These are phyloP conservation scores for Lycocorax pyrrhopterus DNA, from an alignment of 2,113 vertebrate species.

Conservation along the genomic window DNA sequence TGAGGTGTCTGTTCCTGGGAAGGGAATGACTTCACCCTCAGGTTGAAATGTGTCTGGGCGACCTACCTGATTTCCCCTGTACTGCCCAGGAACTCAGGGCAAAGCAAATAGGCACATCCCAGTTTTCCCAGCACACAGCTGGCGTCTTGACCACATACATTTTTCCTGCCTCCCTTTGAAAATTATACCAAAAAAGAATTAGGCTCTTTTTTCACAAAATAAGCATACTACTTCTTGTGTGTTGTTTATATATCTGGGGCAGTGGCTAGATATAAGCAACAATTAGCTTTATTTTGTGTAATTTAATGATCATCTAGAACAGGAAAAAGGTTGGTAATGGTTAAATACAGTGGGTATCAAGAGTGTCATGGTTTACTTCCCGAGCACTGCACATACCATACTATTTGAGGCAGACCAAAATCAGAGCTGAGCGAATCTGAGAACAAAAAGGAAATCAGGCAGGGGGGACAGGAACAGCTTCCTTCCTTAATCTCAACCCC, in stretches of 20 bases:
- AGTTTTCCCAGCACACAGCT: neutral
- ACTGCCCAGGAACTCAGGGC: neutral
- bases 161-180: neutral
- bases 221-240: neutral
- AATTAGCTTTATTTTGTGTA: neutral
- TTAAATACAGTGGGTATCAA: neutral
- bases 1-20: neutral
- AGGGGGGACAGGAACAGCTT: neutral
- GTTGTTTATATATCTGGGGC: neutral
- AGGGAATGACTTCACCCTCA: neutral
- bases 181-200: neutral
- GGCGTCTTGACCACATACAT: neutral
- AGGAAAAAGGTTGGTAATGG: neutral
- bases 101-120: neutral
- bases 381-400: neutral
- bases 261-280: neutral
- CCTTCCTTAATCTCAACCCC: neutral
- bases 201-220: neutral
- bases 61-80: neutral
- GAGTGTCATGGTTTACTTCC: neutral
- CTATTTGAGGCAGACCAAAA: neutral
- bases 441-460: neutral
- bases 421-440: neutral
- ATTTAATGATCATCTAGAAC: neutral
- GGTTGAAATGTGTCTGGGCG: neutral